phyloP scores from a whole-genome alignment of 2,797 vertebrate species.

The Trachops cirrhosus region DNA sequence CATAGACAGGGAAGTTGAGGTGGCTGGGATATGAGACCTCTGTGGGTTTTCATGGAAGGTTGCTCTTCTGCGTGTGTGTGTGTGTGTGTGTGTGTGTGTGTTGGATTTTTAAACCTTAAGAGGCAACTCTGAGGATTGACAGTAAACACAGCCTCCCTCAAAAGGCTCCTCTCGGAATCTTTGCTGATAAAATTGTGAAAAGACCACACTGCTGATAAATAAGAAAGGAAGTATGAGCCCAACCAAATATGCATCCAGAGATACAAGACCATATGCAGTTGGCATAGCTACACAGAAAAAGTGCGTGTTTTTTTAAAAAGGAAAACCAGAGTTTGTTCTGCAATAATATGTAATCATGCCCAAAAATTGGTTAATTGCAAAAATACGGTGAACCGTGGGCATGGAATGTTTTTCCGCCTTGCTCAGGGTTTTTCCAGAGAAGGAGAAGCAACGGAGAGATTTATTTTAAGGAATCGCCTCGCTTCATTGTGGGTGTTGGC shows the following conservation, averaged over 20 bases:
- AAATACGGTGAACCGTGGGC: too few species aligned
- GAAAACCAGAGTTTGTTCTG: not conserved
- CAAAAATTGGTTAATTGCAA: not conserved
- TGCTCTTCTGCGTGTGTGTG: not conserved
- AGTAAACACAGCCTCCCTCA: not conserved
- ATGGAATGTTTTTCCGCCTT: not conserved
- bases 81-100: not conserved
- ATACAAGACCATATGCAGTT: not conserved
- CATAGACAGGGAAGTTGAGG: too few species aligned
- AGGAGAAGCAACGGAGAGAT: not conserved
- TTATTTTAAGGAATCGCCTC: not conserved
- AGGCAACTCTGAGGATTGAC: too few species aligned
- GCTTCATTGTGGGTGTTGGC: not conserved
- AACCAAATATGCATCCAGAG: not conserved
- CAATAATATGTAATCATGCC: rapidly evolving
- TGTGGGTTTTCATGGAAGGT: not conserved
- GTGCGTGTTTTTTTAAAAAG: not conserved
- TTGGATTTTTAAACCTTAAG: not conserved
- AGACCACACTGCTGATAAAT: rapidly evolving
- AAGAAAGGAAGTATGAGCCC: not conserved
- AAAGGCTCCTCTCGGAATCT: not conserved
- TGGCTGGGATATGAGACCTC: too few species aligned
- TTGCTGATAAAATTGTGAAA: not conserved
- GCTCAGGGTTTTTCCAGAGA: not conserved
- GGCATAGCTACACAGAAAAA: too few species aligned